phyloP scores from a whole-genome alignment of 2,113 vertebrate genomes.

The Phrynocephalus versicolor region DNA sequence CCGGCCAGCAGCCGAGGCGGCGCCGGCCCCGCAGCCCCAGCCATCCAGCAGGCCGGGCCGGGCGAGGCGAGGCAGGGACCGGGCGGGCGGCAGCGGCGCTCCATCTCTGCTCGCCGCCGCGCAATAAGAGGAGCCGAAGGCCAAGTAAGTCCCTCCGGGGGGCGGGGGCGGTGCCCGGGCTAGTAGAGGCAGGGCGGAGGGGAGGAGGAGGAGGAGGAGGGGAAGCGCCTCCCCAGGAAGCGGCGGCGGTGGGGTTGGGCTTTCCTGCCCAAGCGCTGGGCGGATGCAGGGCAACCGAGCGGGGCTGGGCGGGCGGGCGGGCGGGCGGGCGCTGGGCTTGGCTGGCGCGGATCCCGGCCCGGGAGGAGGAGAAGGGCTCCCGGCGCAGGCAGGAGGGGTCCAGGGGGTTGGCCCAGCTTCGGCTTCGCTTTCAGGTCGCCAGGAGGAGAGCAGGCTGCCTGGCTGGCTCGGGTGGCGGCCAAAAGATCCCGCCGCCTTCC shows the following conservation, averaged over 20 bases:
- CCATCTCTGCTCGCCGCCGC: neutral
- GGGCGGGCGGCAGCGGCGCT: neutral
- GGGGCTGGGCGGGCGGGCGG: neutral
- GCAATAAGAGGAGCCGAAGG: slow-evolving; percentile 35
- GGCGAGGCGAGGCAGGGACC: neutral
- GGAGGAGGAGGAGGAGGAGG: neutral
- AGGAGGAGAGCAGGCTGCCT: too few species aligned
- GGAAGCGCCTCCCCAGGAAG: slow-evolving; percentile 25
- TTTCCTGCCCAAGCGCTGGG: too few species aligned
- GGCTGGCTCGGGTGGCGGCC: too few species aligned
- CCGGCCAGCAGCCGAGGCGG: neutral
- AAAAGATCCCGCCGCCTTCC: too few species aligned
- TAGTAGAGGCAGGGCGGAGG: neutral
- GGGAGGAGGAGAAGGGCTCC: neutral
- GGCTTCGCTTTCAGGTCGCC: too few species aligned
- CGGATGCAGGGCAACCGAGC: too few species aligned
- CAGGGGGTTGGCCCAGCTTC: too few species aligned
- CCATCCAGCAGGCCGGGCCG: neutral
- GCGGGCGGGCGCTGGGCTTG: neutral
- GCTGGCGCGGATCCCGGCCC: too few species aligned
- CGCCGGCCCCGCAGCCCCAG: neutral
- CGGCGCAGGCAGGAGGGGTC: too few species aligned
- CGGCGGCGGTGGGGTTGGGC: neutral
- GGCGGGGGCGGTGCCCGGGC: neutral
- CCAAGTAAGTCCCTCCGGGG: slow-evolving; percentile 60